These are phyloP conservation scores for Carollia perspicillata DNA, from an alignment of 2,113 vertebrate genomes.

Conservation along the genomic window DNA sequence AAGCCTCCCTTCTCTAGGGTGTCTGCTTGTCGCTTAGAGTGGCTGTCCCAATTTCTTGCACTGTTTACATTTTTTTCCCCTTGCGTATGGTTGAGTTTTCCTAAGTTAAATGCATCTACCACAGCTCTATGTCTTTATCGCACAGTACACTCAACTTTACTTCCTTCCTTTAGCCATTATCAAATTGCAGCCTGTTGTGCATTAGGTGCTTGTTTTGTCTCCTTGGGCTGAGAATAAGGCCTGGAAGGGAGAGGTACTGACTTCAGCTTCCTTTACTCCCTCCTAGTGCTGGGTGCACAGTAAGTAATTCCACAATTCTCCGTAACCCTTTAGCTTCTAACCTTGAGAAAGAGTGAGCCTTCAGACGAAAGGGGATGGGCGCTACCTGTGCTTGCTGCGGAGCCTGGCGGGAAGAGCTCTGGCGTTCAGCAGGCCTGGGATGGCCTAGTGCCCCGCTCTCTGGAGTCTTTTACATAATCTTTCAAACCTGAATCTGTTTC, in stretches of 20 bases:
- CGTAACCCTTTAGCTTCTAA: neutral
- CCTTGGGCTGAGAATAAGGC: neutral
- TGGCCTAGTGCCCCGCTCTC: neutral
- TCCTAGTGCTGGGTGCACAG: neutral
- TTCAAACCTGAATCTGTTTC: neutral
- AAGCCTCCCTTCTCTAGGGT: rapidly evolving
- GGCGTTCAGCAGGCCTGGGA: neutral
- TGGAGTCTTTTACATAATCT: neutral
- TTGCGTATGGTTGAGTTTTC: neutral
- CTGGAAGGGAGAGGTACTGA: neutral
- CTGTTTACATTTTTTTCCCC: neutral
- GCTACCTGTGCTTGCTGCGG: neutral
- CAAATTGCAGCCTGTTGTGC: neutral
- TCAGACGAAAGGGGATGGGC: neutral
- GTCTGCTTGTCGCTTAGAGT: neutral
- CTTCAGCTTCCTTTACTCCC: neutral
- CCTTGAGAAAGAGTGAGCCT: neutral
- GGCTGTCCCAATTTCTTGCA: neutral
- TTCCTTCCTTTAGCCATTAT: neutral
- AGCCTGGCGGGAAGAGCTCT: neutral
- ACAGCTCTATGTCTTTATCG: neutral
- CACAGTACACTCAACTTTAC: neutral
- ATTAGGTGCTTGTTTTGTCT: neutral
- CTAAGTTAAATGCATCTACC: neutral
- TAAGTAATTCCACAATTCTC: neutral